Evolutionary conservation across 2,113 vertebrate genomes (phyloP).

Genomic region (Sterrhoptilus dennistouni): DNA sequence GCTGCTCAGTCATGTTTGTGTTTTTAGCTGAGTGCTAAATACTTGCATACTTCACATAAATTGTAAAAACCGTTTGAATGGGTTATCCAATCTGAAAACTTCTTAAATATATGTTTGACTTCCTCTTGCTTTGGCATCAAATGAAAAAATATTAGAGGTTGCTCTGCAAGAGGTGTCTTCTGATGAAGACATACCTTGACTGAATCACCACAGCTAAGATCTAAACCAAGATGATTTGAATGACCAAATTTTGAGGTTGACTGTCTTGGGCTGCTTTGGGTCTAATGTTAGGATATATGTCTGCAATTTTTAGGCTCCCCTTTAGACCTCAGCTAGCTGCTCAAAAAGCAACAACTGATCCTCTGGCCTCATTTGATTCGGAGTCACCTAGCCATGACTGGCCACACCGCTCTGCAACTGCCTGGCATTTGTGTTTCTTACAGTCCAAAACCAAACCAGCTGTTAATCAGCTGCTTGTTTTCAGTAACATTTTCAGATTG

Average conservation of each 20-base stretch:
- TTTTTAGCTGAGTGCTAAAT: neutral
- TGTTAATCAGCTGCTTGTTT: neutral
- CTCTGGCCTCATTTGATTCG: neutral
- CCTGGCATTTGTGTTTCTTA: neutral
- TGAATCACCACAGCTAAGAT: neutral
- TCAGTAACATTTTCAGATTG: neutral
- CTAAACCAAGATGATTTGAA: neutral
- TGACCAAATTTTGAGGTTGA: neutral
- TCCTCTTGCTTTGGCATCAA: neutral
- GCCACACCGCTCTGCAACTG: neutral
- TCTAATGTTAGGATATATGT: neutral
- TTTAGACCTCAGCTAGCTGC: neutral
- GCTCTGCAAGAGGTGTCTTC: neutral
- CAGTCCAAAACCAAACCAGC: neutral
- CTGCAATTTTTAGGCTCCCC: neutral
- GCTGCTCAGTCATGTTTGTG: neutral
- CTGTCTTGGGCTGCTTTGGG: neutral
- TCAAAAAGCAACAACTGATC: neutral
- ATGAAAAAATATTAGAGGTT: neutral
- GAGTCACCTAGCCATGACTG: neutral
- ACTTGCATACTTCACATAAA: neutral
- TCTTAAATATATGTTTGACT: neutral
- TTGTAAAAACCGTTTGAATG: neutral
- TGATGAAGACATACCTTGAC: neutral
- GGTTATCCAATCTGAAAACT: neutral